Conservation (phyloP, 2,888 invertebrate species). For the Iphiclides podalirius region DNA sequence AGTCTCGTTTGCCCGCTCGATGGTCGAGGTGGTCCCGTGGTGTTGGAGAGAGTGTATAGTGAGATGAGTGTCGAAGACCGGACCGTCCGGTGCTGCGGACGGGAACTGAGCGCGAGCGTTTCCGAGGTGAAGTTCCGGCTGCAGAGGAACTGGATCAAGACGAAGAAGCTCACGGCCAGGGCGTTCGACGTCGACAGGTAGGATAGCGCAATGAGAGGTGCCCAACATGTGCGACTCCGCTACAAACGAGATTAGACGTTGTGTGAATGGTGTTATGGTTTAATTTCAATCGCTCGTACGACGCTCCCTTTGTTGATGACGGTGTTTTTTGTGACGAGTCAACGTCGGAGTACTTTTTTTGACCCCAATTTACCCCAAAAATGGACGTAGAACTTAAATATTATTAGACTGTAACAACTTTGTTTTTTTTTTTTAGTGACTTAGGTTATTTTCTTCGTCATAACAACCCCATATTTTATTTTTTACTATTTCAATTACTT, state of each 20-base stretch:
- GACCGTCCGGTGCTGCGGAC: constrained; percentile 50
- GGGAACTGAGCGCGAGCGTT: constrained; percentile 38
- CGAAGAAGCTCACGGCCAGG: constrained; percentile 50
- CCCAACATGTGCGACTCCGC: too few relatives aligned
- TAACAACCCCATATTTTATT: too few relatives aligned
- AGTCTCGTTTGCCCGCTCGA: constrained; percentile 36
- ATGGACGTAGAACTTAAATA: too few relatives aligned
- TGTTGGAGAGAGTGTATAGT: constrained; percentile 10
- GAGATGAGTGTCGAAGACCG: constrained; percentile 30
- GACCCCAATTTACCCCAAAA: too few relatives aligned
- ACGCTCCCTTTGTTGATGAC: not conserved
- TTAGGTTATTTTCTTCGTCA: too few relatives aligned
- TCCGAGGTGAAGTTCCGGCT: constrained; percentile 48
- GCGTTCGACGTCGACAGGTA: constrained; percentile 56
- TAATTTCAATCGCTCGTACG: too few relatives aligned
- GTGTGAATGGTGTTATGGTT: too few relatives aligned
- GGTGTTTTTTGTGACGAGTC: not conserved
- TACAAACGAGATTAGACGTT: too few relatives aligned
- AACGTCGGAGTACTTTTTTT: not conserved
- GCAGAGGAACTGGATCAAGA: constrained; percentile 51
- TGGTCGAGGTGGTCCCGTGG: constrained; percentile 22
- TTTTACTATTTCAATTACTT: too few relatives aligned
- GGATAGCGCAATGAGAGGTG: too few relatives aligned
- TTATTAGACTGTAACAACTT: too few relatives aligned
- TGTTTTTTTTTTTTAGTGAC: too few relatives aligned